Base-by-base conservation (phyloP, 2,113 vertebrate species). In the Ictalurus furcatus region DNA sequence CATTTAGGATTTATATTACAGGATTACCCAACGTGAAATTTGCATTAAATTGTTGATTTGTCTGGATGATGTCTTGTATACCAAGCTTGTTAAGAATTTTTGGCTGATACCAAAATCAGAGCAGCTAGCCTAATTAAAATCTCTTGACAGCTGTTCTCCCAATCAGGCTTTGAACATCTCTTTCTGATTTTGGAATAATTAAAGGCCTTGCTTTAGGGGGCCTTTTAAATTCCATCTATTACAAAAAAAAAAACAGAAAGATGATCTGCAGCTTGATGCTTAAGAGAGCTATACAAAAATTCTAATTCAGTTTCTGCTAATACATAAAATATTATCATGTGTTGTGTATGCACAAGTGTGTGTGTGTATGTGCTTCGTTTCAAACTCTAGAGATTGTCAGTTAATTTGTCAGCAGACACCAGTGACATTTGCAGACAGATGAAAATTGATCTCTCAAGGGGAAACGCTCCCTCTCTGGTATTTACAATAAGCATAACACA, bases 71-170 rank as follows among this genome's bases (percentile, higher is more conserved):
- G 19, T 59, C 73, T 52, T 90, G 61, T 11, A 52, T 69, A 88
- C 52, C 65, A 90, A 83, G 88, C 90, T 94, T 92, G 91, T 87
- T 90, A 88, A 85, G 88, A 93, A 89, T 84, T 92, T 88, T 93
- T 94, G 94, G 93, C 94, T 94, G 93, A 92, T 90, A 93, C 90
- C 92, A 92, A 93, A 94, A 95, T 91, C 90, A 88, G 90, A 92
- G 91, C 91, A 90, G 92, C 92, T 92, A 73, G 91, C 94, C 95
- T 94, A 94, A 94, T 95, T 94, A 94, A 95, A 93, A 94, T 86
- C 90, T 90, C 93, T 93, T 92, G 93, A 93, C 94, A 94, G 93
- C 92, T 92, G 91, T 89, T 88, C 91, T 92, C 92, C 92, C 92
- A 93, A 93, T 92, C 92, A 92, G 69, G 90, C 65, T 93, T 92